Evolutionary conservation across 1,140 invertebrate species (phyloP), one percentile per base, ranked within the genome.

Genomic region (Watersipora subatra): DNA sequence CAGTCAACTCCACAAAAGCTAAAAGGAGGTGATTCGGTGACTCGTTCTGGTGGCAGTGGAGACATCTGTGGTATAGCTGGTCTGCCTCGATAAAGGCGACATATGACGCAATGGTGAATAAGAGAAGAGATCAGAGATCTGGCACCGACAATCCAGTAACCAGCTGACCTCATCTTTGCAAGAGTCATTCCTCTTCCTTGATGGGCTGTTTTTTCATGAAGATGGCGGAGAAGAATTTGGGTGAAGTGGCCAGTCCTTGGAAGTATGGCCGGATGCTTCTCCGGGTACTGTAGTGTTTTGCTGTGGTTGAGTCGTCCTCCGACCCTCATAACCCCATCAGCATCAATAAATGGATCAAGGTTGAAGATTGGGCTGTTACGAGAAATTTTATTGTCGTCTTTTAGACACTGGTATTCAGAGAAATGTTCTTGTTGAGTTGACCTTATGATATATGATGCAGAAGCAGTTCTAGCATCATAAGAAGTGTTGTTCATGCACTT

Each of bases 121-220:
- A 58, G 7, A 7, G 65, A 66, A 19, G 57, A 59, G n/a, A 72
- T 58, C 15, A 66, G 12, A 24, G 56, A 22, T 20, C 66, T 69
- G n/a, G 12, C 57, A 19, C 67, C 68, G 15, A 68, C 62, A 2
- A 73, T 66, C 70, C 72, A 73, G 30, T 62, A 67, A 24, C 71
- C 68, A 24, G 34, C 63, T 15, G 29, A 28, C 28, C 71, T 15
- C 1, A 73, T 30, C 1, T 67, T 56, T 62, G 26, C 62, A 28
- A 69, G 46, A 12, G 66, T 68, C 2, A 69, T 17, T 19, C 63
- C 58, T 27, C 68, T 58, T 2, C 69, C 68, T 62, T 70, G 69
- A 29, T 72, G 71, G 1, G 34, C 2, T 1, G 68, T 22, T 61
- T 15, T 61, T 55, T 68, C 46, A 58, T 72, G 70, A 57, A 27